Evolutionary conservation across 2,113 vertebrate species (phyloP), one percentile per base, ranked within the genome.

Genomic region (Shinisaurus crocodilurus): DNA sequence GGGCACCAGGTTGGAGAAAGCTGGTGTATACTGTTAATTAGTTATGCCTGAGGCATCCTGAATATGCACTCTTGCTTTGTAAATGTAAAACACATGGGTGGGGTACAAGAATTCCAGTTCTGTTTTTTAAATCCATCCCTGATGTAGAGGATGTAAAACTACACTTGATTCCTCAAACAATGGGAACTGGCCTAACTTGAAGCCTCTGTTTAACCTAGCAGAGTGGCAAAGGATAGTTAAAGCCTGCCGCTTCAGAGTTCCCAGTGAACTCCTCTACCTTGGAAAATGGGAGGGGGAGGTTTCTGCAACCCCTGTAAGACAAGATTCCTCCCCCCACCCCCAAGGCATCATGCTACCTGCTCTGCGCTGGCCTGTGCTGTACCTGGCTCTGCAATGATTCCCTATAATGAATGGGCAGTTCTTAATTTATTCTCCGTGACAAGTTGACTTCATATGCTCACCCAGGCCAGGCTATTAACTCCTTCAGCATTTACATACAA

Each of bases 361-460:
- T 54, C 15, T 57, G n/a, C 0, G 0, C 50, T 29, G 89, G 70
- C n/a, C 29, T 63, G 20, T 4, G 48, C 88, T 83, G 88, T 34
- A 9, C 0, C 37, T 60, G 86, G 50, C 3, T 43, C 34, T 75
- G 34, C 40, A 40, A 20, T 67, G 70, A 60, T 77, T 34, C 63
- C 37, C n/a, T 63, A 3, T 0, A 0, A 48, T 63, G 57, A 85
- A n/a, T 20, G 40, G 6, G 0, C 0, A 54, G 54, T 13, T 69
- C 43, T 45, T 34, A 20, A 0, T 32, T 86, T 85, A 92, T 94
- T 63, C 57, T 50, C 20, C 16, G 25, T 74, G 92, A 84, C 91
- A 63, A 77, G 45, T 45, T 82, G 23, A 57, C 18, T 86, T 37
- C 6, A 50, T n/a, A 75, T 48, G 1, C 40, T 69, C 40, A 65